Conservation (phyloP, 2,797 vertebrate species). For the Pseudochirops cupreus region DNA sequence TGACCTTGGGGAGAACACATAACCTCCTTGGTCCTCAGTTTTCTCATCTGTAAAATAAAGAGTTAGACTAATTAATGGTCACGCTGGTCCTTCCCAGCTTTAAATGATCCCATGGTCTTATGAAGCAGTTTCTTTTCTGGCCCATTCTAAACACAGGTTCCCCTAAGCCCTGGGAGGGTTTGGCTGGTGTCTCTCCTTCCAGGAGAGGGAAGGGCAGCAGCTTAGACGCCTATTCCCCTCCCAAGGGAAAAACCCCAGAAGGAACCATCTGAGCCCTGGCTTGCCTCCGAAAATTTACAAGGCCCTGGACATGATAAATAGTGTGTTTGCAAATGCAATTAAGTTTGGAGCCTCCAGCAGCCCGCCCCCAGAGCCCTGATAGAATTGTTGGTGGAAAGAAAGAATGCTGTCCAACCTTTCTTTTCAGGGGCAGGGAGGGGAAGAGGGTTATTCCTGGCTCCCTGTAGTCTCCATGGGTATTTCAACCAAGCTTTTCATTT, state of each 20-base stretch:
- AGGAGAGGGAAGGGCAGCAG: not conserved
- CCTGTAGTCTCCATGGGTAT: not conserved
- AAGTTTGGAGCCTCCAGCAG: not conserved
- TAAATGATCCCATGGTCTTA: not conserved
- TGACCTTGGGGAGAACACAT: not conserved
- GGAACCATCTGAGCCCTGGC: not conserved
- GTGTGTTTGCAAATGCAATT: not conserved
- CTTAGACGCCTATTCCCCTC: not conserved
- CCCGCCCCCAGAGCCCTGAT: not conserved
- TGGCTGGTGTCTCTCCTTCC: not conserved
- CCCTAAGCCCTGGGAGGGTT: not conserved
- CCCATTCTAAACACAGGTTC: not conserved
- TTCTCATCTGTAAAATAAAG: not conserved
- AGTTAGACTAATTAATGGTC: not conserved
- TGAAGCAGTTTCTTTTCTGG: not conserved
- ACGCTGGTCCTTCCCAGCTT: not conserved
- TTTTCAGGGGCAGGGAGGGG: not conserved
- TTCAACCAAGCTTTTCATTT: not conserved
- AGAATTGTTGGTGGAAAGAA: constrained; percentile 1
- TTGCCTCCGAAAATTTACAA: not conserved
- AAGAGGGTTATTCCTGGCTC: not conserved
- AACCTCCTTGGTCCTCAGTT: not conserved
- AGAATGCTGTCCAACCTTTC: not conserved
- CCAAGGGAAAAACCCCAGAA: not conserved
- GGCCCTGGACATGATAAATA: not conserved